Evolutionary conservation across 2,113 vertebrate species (phyloP).

Genomic region (Solea senegalensis): DNA sequence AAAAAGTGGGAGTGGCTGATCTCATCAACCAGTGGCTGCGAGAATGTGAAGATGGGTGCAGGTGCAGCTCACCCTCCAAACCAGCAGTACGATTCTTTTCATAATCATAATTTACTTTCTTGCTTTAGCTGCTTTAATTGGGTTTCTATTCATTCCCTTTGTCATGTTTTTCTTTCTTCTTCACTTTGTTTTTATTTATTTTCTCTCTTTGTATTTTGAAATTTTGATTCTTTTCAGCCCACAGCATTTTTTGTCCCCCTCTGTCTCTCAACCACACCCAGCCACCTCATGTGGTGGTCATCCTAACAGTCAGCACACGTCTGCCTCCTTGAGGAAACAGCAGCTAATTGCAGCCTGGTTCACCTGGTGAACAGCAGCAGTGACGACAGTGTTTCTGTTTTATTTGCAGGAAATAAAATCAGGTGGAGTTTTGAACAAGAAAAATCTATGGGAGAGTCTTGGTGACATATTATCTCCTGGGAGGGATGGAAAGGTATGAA

Average conservation of each 20-base stretch:
- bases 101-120: not conserved
- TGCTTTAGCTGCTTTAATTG: too few species aligned
- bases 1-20: slow-evolving; percentile 78
- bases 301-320: not conserved
- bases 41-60: slow-evolving; percentile 65
- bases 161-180: too few species aligned
- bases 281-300: too few species aligned
- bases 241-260: too few species aligned
- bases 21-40: slow-evolving; percentile 83
- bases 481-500: slow-evolving; percentile 35
- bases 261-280: too few species aligned
- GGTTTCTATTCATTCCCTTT: too few species aligned
- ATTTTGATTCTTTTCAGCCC: too few species aligned
- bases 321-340: slow-evolving; percentile 35
- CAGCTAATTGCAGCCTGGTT: not conserved
- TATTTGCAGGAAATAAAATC: slow-evolving; percentile 85
- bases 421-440: slow-evolving; percentile 86
- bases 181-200: too few species aligned
- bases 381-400: not conserved
- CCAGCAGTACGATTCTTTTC: slow-evolving; percentile 56
- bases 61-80: slow-evolving; percentile 66
- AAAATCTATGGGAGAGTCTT: slow-evolving; percentile 87
- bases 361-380: not conserved
- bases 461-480: slow-evolving; percentile 56
- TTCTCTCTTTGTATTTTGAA: too few species aligned